phyloP scores from a whole-genome alignment of 2,888 invertebrate species.

The Hemistola chrysoprasaria region DNA sequence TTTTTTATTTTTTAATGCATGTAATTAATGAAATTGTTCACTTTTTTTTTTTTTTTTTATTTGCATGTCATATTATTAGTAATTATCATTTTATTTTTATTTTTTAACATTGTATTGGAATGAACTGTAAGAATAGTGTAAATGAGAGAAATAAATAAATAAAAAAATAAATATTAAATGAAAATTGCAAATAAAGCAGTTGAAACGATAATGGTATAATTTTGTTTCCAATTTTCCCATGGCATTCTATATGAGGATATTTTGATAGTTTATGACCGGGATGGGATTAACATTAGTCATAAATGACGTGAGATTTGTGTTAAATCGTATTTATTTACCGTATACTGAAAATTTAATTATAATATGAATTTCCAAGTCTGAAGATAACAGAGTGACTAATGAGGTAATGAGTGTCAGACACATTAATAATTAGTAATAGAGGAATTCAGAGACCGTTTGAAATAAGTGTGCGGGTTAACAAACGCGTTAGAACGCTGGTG shows the following conservation, averaged over 20 bases:
- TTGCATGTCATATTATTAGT: no score
- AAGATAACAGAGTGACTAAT: conserved; percentile 18
- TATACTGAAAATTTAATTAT: background rate
- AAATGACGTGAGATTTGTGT: conserved; percentile 3
- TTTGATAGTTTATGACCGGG: conserved; percentile 12
- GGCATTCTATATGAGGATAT: conserved; percentile 2
- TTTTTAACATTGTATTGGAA: no score
- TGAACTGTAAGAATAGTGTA: no score
- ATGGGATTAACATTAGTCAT: conserved; percentile 9
- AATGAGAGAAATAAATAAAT: no score
- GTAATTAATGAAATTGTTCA: no score
- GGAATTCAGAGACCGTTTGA: conserved; percentile 9
- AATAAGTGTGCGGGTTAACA: conserved; percentile 23
- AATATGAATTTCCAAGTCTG: no score
- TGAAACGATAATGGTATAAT: no score
- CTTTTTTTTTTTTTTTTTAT: no score
- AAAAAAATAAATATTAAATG: no score
- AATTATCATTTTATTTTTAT: no score
- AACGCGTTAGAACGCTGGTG: conserved; percentile 18
- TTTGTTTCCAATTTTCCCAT: background rate
- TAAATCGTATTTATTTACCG: conserved; percentile 5
- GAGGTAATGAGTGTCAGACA: conserved; percentile 8
- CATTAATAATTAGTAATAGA: conserved; percentile 3
- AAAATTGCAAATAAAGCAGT: no score
- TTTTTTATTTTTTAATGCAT: no score